Percentiles rank a stretch among this genome's conserved stretches.
Conservation (phyloP, 2,888 invertebrate genomes). For the Acleris laterana region DNA sequence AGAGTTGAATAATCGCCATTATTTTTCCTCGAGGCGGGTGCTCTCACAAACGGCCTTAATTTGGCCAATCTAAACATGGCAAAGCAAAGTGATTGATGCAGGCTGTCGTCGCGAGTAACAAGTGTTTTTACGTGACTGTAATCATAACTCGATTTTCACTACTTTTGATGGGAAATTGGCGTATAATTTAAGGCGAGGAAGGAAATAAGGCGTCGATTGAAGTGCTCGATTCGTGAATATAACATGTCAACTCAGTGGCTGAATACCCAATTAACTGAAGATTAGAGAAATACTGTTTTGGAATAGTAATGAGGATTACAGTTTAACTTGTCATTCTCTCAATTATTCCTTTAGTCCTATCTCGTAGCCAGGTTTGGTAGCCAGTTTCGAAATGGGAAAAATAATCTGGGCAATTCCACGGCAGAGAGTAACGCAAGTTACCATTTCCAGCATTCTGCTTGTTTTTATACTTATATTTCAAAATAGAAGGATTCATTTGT, state of each 20-base stretch:
- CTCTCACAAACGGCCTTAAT: constrained; percentile 66
- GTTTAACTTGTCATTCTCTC: too few species aligned
- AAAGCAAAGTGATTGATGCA: constrained; percentile 62
- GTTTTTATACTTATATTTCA: too few species aligned
- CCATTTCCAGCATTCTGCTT: too few species aligned
- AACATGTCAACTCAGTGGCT: constrained; percentile 10
- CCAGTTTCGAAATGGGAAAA: too few species aligned
- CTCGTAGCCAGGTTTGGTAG: too few species aligned
- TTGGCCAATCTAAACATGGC: constrained; percentile 74
- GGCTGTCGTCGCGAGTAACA: constrained; percentile 62
- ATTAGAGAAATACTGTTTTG: constrained; percentile 6
- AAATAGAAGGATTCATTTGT: too few species aligned
- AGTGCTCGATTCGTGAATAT: constrained; percentile 17
- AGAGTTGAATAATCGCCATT: constrained; percentile 70
- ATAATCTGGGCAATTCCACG: too few species aligned
- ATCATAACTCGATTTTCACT: constrained; percentile 57
- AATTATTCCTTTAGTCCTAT: too few species aligned
- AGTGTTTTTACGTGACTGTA: constrained; percentile 75
- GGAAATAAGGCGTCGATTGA: constrained; percentile 25
- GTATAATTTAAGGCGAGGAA: constrained; percentile 49
- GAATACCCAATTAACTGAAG: constrained; percentile 27
- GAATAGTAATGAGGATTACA: neutral
- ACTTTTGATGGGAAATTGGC: constrained; percentile 61
- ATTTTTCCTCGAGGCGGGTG: constrained; percentile 64
- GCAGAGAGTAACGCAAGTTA: too few species aligned